phyloP scores from a whole-genome alignment of 2,888 invertebrate species.

The Tetramorium bicarinatum region DNA sequence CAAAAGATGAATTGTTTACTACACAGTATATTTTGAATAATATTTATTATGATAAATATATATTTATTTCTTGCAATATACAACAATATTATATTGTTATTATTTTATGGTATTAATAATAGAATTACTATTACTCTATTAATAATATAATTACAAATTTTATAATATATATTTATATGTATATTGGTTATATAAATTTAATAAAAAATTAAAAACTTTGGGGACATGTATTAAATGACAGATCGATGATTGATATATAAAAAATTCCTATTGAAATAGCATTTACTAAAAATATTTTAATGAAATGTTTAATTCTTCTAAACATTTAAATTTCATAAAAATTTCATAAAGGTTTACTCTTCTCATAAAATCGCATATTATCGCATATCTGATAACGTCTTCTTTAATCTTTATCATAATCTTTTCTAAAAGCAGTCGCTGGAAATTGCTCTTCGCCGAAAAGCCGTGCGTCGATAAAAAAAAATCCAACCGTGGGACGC shows the following conservation, averaged over 20 bases:
- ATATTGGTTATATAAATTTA: background rate
- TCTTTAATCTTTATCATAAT: conserved; percentile 29
- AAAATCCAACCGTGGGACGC: conserved; percentile 37
- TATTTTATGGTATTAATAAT: background rate
- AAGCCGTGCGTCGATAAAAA: conserved; percentile 57
- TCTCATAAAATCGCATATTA: conserved; percentile 10
- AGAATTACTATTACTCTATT: background rate
- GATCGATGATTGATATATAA: background rate
- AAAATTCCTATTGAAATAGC: background rate
- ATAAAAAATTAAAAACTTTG: background rate
- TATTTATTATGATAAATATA: conserved; percentile 3
- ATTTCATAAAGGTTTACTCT: background rate
- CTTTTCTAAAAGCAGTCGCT: background rate
- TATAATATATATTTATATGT: background rate
- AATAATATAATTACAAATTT: background rate
- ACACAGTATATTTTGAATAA: background rate
- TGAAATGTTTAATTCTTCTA: background rate
- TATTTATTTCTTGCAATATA: background rate
- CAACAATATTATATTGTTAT: background rate
- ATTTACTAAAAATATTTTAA: background rate
- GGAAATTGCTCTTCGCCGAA: conserved; percentile 51
- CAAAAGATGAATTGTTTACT: background rate
- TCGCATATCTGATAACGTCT: background rate
- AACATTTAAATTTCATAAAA: background rate
- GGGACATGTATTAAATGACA: background rate